Evolutionary conservation across 2,113 vertebrate species (phyloP), one percentile per base, ranked within the genome.

Genomic region (Piliocolobus tephrosceles): DNA sequence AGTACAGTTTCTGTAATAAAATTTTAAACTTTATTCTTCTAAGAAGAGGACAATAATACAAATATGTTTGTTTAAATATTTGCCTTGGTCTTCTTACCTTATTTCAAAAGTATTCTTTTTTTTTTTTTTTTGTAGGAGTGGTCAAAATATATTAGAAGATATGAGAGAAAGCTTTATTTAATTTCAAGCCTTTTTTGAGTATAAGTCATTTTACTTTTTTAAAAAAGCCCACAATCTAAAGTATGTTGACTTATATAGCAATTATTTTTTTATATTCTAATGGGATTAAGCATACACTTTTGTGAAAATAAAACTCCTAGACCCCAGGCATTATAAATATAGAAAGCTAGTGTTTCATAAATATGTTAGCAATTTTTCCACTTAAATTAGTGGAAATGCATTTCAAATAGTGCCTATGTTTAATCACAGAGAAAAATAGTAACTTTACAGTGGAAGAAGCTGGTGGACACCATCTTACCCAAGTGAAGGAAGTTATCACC

Each of bases 1-100:
- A 98, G 98, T 98, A 98, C 98, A 98, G 98, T 94, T 97, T 98
- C 61, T 97, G 75, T 95, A 97, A 98, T 95, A 73, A 97, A 93
- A 97, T 96, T 96, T 58, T 97, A 97, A 97, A 95, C 52, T 98
- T 79, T 93, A 14, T 94, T 97, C 75, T 97, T 82, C 25, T 45
- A 18, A 68, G 92, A 97, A 40, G 8, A 38, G 3, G 38, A 86
- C 4, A 98, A 88, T 57, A 97, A 96, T 89, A 47, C 18, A 94
- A 96, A 95, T 89, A 93, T 88, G 50, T 96, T 97, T 97, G 58
- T 96, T 97, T 97, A 55, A 79, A 16, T 0, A 0, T 55, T 76
- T 7, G 6, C 22, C 4, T 78, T n/a, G 2, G 8, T 68, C 6
- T 76, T 91, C 86, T 61, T 18, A 75, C 3, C 12, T 78, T 79